phyloP scores from a whole-genome alignment of 2,888 invertebrate genomes.

The Theodoxus fluviatilis region DNA sequence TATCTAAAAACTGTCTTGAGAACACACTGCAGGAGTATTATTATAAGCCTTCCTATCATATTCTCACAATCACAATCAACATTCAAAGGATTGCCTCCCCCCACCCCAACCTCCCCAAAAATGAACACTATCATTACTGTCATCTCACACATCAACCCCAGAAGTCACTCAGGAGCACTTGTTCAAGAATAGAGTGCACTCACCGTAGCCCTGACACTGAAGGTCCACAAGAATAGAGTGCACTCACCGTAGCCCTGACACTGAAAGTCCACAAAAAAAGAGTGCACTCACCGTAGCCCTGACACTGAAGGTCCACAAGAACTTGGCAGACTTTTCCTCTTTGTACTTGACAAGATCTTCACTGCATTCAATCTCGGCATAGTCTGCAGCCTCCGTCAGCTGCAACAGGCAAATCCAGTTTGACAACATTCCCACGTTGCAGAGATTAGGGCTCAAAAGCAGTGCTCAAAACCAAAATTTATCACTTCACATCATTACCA shows the following conservation, averaged over 20 bases:
- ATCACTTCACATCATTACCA: too few relatives aligned
- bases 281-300: constrained; percentile 39
- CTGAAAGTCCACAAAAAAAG: constrained; percentile 44
- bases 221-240: constrained; percentile 41
- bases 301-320: constrained; percentile 52
- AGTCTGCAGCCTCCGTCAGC: constrained; percentile 50
- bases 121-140: too few relatives aligned
- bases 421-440: not conserved
- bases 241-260: constrained; percentile 37
- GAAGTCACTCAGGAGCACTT: too few relatives aligned
- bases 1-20: too few relatives aligned
- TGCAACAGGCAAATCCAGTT: constrained; percentile 31
- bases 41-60: too few relatives aligned
- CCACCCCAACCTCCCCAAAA: too few relatives aligned
- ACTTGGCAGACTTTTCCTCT: constrained; percentile 48
- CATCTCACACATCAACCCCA: too few relatives aligned
- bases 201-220: constrained; percentile 40
- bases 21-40: too few relatives aligned
- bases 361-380: too few relatives aligned
- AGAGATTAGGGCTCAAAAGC: not conserved
- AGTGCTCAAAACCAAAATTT: not conserved
- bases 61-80: too few relatives aligned
- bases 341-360: constrained; percentile 47
- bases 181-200: constrained; percentile 25
- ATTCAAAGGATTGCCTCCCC: too few relatives aligned